Conservation (phyloP, 2,797 vertebrate species). For the Vultur gryphus region DNA sequence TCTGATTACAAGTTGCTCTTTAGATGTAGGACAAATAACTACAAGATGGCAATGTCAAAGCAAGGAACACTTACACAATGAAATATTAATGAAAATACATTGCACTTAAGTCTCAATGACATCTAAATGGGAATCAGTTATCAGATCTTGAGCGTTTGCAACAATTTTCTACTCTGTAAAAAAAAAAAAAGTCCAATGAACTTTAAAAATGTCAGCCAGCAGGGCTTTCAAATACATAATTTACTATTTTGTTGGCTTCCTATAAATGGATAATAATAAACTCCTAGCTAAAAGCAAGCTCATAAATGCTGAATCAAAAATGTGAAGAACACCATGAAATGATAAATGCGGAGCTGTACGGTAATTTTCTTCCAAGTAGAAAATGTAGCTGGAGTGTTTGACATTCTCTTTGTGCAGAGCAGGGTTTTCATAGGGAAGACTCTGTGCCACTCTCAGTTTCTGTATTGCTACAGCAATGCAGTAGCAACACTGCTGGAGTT, state of each 20-base stretch:
- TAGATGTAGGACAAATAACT: slow-evolving; percentile 58
- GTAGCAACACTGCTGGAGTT: not conserved
- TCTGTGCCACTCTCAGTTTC: not conserved
- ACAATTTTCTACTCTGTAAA: slow-evolving; percentile 44
- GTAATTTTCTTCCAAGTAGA: slow-evolving; percentile 56
- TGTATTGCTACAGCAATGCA: not conserved
- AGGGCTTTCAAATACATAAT: slow-evolving; percentile 74
- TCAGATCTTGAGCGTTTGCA: slow-evolving; percentile 59
- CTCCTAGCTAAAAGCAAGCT: slow-evolving; percentile 61
- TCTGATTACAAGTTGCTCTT: slow-evolving; percentile 62
- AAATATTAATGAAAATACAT: slow-evolving; percentile 73
- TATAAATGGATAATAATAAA: slow-evolving; percentile 73
- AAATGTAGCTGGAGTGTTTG: not conserved
- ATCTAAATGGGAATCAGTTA: slow-evolving; percentile 70
- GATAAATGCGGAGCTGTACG: slow-evolving; percentile 51
- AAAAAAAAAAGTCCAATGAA: slow-evolving; percentile 62
- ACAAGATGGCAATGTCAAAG: slow-evolving; percentile 64
- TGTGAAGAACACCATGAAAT: slow-evolving; percentile 54
- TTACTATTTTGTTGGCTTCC: slow-evolving; percentile 73
- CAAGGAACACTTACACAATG: slow-evolving; percentile 48
- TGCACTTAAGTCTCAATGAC: slow-evolving; percentile 55
- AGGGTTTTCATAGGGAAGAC: not conserved
- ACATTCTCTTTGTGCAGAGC: not conserved
- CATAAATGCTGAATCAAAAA: slow-evolving; percentile 66
- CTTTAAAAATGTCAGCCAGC: slow-evolving; percentile 76